Evolutionary conservation across 1,140 invertebrate genomes (phyloP).

Genomic region (Drosophila nasuta): DNA sequence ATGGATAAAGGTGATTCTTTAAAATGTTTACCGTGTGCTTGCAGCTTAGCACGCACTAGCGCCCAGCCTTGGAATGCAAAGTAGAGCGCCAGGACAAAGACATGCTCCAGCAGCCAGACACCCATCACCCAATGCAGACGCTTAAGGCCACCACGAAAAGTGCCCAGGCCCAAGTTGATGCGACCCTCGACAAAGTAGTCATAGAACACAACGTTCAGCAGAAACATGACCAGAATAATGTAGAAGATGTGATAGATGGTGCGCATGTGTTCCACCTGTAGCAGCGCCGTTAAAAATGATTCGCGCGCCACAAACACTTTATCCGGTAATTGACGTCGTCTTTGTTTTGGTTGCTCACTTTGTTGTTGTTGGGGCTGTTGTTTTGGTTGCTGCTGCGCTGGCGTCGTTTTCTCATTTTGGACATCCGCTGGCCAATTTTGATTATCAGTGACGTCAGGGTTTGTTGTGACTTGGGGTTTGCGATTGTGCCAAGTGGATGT

Average conservation of each 20-base stretch:
- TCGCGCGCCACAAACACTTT: constrained; percentile 90
- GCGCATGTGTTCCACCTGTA: constrained; percentile 91
- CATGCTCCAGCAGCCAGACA: constrained; percentile 85
- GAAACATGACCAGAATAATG: constrained; percentile 91
- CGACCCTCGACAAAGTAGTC: constrained; percentile 90
- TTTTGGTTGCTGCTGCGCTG: constrained; percentile 37
- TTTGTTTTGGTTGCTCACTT: not conserved
- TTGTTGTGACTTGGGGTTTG: constrained; percentile 5
- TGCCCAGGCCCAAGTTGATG: constrained; percentile 85
- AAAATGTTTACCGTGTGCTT: constrained; percentile 49
- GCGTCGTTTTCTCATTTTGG: constrained; percentile 38
- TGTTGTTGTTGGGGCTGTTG: constrained; percentile 22
- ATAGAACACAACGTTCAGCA: constrained; percentile 89
- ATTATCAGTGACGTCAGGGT: constrained; percentile 45
- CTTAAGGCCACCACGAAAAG: constrained; percentile 85
- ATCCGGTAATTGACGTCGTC: constrained; percentile 84
- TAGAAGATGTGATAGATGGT: constrained; percentile 94
- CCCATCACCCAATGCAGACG: constrained; percentile 85
- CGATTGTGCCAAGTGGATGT: constrained; percentile 75
- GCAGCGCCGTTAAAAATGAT: constrained; percentile 91
- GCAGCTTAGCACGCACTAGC: constrained; percentile 63
- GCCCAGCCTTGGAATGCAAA: constrained; percentile 85
- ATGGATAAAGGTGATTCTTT: too few species aligned
- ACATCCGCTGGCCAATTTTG: constrained; percentile 38
- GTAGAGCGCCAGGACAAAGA: constrained; percentile 85